Percentiles rank a stretch among this genome's conserved stretches.
phyloP scores from a whole-genome alignment of 2,113 vertebrate species.

The Plestiodon gilberti region DNA sequence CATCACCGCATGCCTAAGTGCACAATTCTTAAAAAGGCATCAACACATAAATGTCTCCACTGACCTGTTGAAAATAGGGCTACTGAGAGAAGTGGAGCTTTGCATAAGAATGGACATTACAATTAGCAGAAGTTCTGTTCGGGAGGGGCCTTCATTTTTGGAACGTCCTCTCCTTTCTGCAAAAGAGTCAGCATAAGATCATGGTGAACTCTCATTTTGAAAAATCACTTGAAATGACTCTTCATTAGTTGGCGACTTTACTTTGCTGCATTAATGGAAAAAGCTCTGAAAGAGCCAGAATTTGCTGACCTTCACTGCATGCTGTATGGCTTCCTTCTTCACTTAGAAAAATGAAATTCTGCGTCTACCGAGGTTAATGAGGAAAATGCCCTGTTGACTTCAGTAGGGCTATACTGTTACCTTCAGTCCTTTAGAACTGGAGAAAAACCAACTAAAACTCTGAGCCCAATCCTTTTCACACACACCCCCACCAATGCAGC shows the following conservation, averaged over 20 bases:
- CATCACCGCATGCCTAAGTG: not conserved
- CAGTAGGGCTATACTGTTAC: not conserved
- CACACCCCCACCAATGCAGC: too few species aligned
- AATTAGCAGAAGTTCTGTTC: not conserved
- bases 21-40: not conserved
- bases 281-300: not conserved
- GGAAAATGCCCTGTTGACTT: not conserved
- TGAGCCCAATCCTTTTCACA: too few species aligned
- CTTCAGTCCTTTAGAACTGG: not conserved
- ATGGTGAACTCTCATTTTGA: not conserved
- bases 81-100: not conserved
- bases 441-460: not conserved
- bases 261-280: constrained; percentile 6
- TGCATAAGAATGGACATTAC: not conserved
- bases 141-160: not conserved
- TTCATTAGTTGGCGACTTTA: constrained; percentile 8
- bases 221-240: not conserved
- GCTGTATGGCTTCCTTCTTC: not conserved
- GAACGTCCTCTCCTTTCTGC: not conserved
- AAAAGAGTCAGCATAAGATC: not conserved
- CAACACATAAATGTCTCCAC: not conserved
- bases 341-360: not conserved
- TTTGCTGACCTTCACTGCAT: not conserved
- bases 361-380: not conserved
- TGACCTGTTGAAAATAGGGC: rapidly evolving